Evolutionary conservation across 2,113 vertebrate genomes (phyloP), one percentile per base, ranked within the genome.

Genomic region (Onychostruthus taczanowskii): DNA sequence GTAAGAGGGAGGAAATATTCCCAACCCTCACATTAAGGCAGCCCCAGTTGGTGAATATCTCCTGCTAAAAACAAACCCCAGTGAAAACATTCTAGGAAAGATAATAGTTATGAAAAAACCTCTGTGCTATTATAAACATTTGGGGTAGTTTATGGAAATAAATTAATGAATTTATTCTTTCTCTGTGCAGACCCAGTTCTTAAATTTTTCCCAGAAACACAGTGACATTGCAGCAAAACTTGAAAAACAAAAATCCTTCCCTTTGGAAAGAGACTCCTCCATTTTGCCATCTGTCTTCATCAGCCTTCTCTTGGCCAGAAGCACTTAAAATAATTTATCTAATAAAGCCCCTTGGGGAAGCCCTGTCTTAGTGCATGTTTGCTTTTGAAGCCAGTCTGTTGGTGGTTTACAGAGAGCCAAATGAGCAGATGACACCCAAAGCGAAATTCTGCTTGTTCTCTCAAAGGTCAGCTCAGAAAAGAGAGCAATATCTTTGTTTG

Each of bases 381-480:
- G 81, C 50, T 58, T 91, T 93, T 83, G 66, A 89, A 93, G 63
- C 6, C 46, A 43, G 75, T 66, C 89, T 93, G 44, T 53, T 69
- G 84, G 74, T 82, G 67, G 46, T 35, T 41, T 69, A 70, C 1
- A 78, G 67, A 49, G 31, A 97, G 91, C 93, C 95, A 97, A 90
- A 49, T 49, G 28, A 96, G 79, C 96, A 97, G 95, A 95, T 93
- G 94, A 96, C 87, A 93, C 73, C 96, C 5, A 0, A 58, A 69
- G 96, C 94, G 94, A 89, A 94, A 81, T 92, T 93, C 73, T 89
- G 62, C 77, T 83, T 61, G 31, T 39, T 95, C 88, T 75, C 92
- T 90, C 87, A 94, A 93, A 96, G 96, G 95, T 94, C 95, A 97
- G 72, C 67, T 89, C 89, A 83, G 92, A 44, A 62, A 96, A 94